Conservation (phyloP, 2,113 vertebrate species). For the Xiphorhynchus elegans region DNA sequence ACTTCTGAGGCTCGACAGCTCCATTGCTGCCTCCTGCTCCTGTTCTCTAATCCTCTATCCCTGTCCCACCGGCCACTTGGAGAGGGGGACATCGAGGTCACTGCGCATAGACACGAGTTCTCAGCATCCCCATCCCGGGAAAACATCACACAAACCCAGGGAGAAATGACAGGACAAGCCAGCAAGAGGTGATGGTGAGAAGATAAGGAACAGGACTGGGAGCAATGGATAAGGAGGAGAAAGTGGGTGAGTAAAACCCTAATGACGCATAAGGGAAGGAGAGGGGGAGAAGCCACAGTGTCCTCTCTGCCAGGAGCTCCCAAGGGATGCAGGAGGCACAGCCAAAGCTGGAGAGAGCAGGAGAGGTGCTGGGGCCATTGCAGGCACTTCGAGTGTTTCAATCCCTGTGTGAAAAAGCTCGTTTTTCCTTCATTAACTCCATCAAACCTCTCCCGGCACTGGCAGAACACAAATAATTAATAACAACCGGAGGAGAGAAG, state of each 20-base stretch:
- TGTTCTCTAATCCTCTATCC: not conserved
- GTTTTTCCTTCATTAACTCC: not conserved
- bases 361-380: not conserved
- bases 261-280: not conserved
- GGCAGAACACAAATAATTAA: not conserved
- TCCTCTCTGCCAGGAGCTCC: not conserved
- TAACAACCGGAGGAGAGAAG: fast-evolving
- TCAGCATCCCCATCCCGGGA: fast-evolving
- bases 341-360: not conserved
- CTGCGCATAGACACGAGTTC: fast-evolving
- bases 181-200: not conserved
- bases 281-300: not conserved
- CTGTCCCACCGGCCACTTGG: not conserved
- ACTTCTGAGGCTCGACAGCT: not conserved
- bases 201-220: not conserved
- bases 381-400: not conserved
- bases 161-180: not conserved
- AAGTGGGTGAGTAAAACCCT: not conserved
- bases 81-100: fast-evolving
- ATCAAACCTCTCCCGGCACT: not conserved
- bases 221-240: not conserved
- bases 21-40: not conserved
- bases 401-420: not conserved
- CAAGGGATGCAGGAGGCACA: not conserved
- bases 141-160: not conserved